Evolutionary conservation across 2,888 invertebrate genomes (phyloP), one percentile per base, ranked within the genome.

Genomic region (Drosophila mimetica): DNA sequence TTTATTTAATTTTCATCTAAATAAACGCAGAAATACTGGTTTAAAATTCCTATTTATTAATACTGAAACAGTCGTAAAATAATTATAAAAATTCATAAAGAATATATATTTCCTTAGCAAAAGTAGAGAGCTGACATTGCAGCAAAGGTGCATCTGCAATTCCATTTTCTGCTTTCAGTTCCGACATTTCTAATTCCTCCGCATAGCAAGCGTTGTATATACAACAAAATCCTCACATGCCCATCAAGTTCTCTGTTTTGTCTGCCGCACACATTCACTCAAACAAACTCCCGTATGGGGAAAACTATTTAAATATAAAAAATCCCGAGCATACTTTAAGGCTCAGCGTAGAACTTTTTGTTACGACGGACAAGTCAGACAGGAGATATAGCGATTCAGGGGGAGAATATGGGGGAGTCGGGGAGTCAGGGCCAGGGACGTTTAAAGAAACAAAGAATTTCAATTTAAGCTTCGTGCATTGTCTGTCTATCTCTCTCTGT

Each of bases 261-360:
- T 64, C 64, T 64, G 48, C 58, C 7, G 36, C 13, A 47, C 7
- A 25, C 44, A 55, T 20, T 46, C 55, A 55, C 41, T 52, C 22
- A 42, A 46, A 61, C 48, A 4, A 11, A 47, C 25, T 39, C 37
- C 20, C 14, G 18, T 13, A 41, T 11, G 36, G 41, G 50, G 34
- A 41, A 60, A 71, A 71, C 63, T 66, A 74, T 76, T 67, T 55
- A 75, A 77, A 71, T 63, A 71, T 52, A 65, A 32, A 63, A 71
- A 80, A 74, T 74, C 65, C 71, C 47, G 47, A 70, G 84, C 86
- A 84, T 74, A 76, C 67, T 74, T 80, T 75, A 73, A 71, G 71
- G 60, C 81, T 61, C 50, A 53, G 46, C 16, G 60, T 52, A 61
- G 57, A 79, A 55, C 22, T 70, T 69, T 67, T 59, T 64, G 64